These are phyloP conservation scores for Bombus superbus DNA, from an alignment of 1,140 invertebrate species.

Conservation along the genomic window DNA sequence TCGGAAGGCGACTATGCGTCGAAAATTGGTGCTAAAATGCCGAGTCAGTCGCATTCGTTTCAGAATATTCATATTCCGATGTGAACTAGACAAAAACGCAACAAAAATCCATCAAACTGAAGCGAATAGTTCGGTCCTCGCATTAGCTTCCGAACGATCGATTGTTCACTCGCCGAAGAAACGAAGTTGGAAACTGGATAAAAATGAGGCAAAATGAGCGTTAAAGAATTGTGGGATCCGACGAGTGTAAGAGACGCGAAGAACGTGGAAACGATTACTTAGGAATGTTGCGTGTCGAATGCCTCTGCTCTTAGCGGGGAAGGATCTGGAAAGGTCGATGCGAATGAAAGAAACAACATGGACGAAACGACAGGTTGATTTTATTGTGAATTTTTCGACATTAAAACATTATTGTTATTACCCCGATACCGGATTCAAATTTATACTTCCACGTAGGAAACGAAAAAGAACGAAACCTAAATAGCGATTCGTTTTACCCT, in stretches of 20 bases:
- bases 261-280: constrained; percentile 32
- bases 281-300: constrained; percentile 27
- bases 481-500: too few species aligned
- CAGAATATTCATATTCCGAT: too few species aligned
- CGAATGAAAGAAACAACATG: not conserved
- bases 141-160: not conserved
- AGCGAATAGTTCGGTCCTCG: not conserved
- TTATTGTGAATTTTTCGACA: not conserved
- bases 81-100: not conserved
- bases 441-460: too few species aligned
- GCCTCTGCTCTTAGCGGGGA: not conserved
- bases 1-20: too few species aligned
- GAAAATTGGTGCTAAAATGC: too few species aligned
- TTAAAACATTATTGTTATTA: not conserved
- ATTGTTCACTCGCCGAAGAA: not conserved
- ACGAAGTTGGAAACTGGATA: not conserved
- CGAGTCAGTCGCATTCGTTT: too few species aligned
- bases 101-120: not conserved
- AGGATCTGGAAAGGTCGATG: not conserved
- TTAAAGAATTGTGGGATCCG: constrained; percentile 1
- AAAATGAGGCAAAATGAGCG: not conserved
- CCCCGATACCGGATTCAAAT: too few species aligned
- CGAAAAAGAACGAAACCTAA: too few species aligned
- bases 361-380: not conserved
- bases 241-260: constrained; percentile 5